Evolutionary conservation across 2,888 invertebrate species (phyloP).

Genomic region (Xylota sylvarum): DNA sequence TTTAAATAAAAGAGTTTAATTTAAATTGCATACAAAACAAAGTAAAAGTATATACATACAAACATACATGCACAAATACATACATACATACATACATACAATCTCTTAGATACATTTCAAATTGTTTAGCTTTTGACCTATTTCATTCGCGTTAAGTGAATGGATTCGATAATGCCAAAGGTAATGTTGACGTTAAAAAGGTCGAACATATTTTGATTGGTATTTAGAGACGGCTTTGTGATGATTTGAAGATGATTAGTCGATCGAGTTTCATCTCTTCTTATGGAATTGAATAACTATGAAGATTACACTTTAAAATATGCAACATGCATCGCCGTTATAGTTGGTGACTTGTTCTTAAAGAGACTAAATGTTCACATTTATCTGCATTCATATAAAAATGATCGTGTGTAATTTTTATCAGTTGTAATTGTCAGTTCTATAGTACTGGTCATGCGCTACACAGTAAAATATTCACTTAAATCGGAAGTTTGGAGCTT

Average conservation of each 20-base stretch:
- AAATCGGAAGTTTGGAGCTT: neutral
- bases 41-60: neutral
- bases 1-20: neutral
- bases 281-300: no score
- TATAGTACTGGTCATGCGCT: neutral
- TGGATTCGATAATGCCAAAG: conserved; percentile 21
- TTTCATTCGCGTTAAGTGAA: conserved; percentile 2
- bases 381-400: no score
- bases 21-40: conserved; percentile 6
- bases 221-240: neutral
- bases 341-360: no score
- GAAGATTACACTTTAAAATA: no score
- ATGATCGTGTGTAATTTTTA: no score
- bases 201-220: neutral
- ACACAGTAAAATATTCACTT: neutral
- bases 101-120: neutral
- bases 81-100: neutral
- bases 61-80: neutral
- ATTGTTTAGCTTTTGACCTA: conserved; percentile 8
- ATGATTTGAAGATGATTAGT: neutral
- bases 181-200: conserved; percentile 9
- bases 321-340: no score
- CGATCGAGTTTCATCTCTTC: no score
- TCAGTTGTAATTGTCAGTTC: no score
- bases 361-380: no score